These are phyloP conservation scores for Dastarcus helophoroides DNA, from an alignment of 2,888 invertebrate genomes.

Conservation along the genomic window DNA sequence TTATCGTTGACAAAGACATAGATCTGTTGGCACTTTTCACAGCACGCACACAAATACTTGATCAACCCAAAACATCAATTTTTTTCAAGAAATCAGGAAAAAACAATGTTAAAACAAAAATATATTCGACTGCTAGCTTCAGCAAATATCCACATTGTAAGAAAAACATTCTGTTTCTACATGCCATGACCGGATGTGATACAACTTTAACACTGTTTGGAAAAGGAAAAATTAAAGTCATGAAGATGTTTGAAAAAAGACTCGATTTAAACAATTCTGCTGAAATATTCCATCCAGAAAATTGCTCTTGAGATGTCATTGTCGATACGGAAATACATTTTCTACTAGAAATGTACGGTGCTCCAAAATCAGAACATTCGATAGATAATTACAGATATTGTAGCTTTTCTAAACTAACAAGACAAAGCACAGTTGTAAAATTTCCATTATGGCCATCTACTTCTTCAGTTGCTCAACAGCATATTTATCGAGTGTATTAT, in stretches of 20 bases:
- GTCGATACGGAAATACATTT: slow-evolving; percentile 6
- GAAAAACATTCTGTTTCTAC: slow-evolving; percentile 5
- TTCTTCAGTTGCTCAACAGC: too few relatives aligned
- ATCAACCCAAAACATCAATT: too few relatives aligned
- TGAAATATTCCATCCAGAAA: slow-evolving; percentile 6
- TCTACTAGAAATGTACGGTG: slow-evolving; percentile 9
- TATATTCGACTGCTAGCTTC: too few relatives aligned
- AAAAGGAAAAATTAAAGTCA: slow-evolving; percentile 6
- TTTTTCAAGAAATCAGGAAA: too few relatives aligned
- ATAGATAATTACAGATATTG: slow-evolving; percentile 6
- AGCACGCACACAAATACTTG: too few relatives aligned
- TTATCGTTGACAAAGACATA: too few relatives aligned
- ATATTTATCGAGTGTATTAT: too few relatives aligned
- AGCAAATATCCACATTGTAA: too few relatives aligned
- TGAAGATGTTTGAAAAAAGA: slow-evolving; percentile 6
- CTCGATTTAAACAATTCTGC: slow-evolving; percentile 6
- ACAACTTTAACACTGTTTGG: too few relatives aligned
- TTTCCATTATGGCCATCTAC: too few relatives aligned
- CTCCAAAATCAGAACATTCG: slow-evolving; percentile 5
- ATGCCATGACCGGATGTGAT: slow-evolving; percentile 4
- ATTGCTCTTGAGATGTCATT: slow-evolving; percentile 7
- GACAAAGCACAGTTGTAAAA: too few relatives aligned
- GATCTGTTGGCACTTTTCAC: too few relatives aligned
- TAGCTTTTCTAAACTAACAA: slow-evolving; percentile 5
- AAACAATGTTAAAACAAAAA: slow-evolving; percentile 5